Evolutionary conservation across 2,888 invertebrate genomes (phyloP).

Genomic region (Chorisops tibialis): DNA sequence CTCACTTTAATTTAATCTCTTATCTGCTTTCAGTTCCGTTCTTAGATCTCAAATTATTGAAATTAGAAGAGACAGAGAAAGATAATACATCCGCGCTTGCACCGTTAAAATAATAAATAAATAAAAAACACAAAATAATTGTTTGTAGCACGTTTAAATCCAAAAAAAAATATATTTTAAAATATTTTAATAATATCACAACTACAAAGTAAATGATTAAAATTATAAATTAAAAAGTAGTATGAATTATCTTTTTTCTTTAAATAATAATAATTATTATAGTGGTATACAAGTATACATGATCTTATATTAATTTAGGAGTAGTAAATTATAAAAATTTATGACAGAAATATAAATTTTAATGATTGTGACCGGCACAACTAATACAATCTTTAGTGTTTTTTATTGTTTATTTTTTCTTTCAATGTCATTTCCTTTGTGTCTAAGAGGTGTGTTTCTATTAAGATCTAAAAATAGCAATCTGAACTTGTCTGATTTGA

Average conservation of each 20-base stretch:
- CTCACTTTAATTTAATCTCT: too few species aligned
- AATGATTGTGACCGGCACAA: slow-evolving; percentile 14
- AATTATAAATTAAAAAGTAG: slow-evolving; percentile 4
- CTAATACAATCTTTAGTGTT: neutral
- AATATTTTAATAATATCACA: slow-evolving; percentile 22
- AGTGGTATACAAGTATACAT: neutral
- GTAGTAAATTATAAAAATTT: neutral
- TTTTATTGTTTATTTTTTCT: neutral
- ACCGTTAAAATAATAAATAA: neutral
- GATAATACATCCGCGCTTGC: neutral
- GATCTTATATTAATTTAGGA: neutral
- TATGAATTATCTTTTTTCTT: neutral
- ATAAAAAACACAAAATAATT: slow-evolving; percentile 6
- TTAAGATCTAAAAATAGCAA: too few species aligned
- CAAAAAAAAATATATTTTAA: slow-evolving; percentile 18
- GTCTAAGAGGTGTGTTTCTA: too few species aligned
- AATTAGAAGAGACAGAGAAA: too few species aligned
- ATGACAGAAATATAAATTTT: neutral
- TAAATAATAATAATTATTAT: neutral
- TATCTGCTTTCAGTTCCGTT: too few species aligned
- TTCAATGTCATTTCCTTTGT: too few species aligned
- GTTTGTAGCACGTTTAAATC: slow-evolving; percentile 8
- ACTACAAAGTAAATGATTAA: slow-evolving; percentile 16
- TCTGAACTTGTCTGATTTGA: too few species aligned
- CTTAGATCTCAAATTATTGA: too few species aligned